Percentiles rank a stretch among this genome's conserved stretches.
phyloP scores from a whole-genome alignment of 2,113 vertebrate species.

The Cottus gobio region DNA sequence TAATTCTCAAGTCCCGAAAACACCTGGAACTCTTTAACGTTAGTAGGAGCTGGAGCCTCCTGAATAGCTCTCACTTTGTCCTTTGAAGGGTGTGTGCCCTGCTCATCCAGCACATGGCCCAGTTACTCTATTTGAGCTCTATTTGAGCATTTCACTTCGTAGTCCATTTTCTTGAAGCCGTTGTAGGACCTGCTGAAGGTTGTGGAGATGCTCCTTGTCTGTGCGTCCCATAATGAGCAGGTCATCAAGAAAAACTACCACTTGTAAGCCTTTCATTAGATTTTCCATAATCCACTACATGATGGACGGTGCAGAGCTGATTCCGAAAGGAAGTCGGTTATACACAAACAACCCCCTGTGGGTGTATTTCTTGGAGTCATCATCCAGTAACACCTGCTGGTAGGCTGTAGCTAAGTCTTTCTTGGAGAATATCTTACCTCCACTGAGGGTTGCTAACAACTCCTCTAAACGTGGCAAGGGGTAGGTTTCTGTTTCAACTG shows the following conservation, averaged over 20 bases:
- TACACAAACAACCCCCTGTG: neutral
- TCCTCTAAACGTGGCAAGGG: too few relatives aligned
- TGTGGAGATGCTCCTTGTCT: neutral
- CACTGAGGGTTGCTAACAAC: too few relatives aligned
- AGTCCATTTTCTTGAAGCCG: neutral
- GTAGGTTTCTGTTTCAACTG: too few relatives aligned
- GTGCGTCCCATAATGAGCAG: neutral
- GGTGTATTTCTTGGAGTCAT: constrained; percentile 8
- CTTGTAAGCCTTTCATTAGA: neutral
- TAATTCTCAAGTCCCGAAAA: constrained; percentile 26
- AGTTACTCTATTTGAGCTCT: neutral
- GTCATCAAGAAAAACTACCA: neutral
- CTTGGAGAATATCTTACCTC: too few relatives aligned
- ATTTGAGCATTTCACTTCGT: neutral
- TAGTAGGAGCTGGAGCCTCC: constrained; percentile 9
- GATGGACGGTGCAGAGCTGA: neutral
- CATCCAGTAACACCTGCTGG: too few relatives aligned
- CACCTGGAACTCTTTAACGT: constrained; percentile 6
- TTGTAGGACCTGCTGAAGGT: neutral
- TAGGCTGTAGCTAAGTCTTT: too few relatives aligned
- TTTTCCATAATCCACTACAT: neutral
- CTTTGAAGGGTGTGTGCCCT: neutral
- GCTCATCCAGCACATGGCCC: neutral
- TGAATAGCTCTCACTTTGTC: constrained; percentile 29
- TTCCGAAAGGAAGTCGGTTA: neutral